Evolutionary conservation across 2,797 vertebrate species (phyloP).

Genomic region (Dendrocincla fuliginosa): DNA sequence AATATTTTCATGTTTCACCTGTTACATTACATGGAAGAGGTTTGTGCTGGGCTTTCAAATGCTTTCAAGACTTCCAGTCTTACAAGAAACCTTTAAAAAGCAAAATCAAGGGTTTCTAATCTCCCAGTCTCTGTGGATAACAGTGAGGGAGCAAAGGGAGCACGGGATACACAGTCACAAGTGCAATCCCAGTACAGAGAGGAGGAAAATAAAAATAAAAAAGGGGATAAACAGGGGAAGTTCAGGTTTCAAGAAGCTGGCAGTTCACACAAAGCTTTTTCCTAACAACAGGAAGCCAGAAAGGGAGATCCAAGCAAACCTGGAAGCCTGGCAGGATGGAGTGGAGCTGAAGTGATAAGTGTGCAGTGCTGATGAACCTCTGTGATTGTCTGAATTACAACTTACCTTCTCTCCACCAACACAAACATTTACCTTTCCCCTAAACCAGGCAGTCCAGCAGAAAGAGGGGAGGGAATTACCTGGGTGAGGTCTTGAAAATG

Average conservation of each 20-base stretch:
- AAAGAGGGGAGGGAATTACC: conserved; percentile 74
- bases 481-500: conserved; percentile 97
- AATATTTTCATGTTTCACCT: not conserved
- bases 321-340: not conserved
- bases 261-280: not conserved
- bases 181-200: not conserved
- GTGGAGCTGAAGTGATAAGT: not conserved
- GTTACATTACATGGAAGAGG: not conserved
- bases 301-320: not conserved
- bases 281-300: not conserved
- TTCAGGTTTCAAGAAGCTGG: not conserved
- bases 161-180: accelerated
- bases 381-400: not conserved
- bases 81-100: not conserved
- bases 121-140: not conserved
- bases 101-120: not conserved
- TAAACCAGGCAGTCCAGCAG: not conserved
- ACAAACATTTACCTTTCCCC: not conserved
- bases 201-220: not conserved
- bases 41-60: not conserved
- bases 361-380: not conserved
- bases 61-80: not conserved
- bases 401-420: not conserved
- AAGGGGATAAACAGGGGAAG: not conserved
- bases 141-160: not conserved